phyloP scores from a whole-genome alignment of 2,113 vertebrate genomes.

The Felis catus region F.catus_Fca126_mat1.0 CM031415.1:61662001-61662500 shows the following conservation, averaged over 20 bases:
- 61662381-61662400: background rate
- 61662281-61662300: background rate
- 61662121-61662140: background rate
- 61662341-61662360: background rate
- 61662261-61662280: background rate
- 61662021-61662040: background rate
- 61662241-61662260: background rate
- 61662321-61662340: background rate
- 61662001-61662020: background rate
- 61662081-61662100: background rate
- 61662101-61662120: background rate
- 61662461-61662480: too few species aligned
- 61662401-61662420: background rate
- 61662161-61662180: background rate
- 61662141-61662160: background rate
- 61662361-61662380: background rate
- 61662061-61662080: background rate
- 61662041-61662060: background rate
- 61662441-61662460: too few species aligned
- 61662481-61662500: too few species aligned
- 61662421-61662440: too few species aligned
- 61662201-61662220: background rate
- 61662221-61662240: background rate
- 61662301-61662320: background rate
- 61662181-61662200: background rate